Conservation (phyloP, 30 jellyfish, hydroid and myxozoan species). For the Pelagia noctiluca region DNA sequence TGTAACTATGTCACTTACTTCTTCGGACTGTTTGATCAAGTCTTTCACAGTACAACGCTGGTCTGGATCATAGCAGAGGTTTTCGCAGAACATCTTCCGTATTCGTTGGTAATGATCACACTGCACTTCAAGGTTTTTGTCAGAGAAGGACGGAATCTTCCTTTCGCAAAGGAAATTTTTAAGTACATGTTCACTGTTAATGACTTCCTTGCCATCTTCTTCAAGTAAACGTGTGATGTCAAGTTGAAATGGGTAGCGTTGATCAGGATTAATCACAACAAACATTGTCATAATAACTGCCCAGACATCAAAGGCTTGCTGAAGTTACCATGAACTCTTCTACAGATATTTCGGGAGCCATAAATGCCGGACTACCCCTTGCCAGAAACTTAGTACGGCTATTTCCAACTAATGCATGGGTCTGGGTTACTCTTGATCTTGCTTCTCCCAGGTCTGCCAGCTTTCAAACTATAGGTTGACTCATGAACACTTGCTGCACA, state of each 20-base stretch:
- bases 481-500: neutral
- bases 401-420: constrained; percentile 8
- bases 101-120: neutral
- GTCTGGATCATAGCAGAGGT: constrained; percentile 17
- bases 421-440: constrained; percentile 28
- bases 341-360: constrained; percentile 30
- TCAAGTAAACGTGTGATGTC: neutral
- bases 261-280: constrained; percentile 29
- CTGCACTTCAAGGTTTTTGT: neutral
- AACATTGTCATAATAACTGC: constrained; percentile 24
- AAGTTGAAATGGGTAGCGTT: constrained; percentile 5
- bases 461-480: constrained; percentile 32
- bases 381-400: constrained; percentile 20
- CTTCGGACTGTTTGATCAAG: neutral
- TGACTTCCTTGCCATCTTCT: constrained; percentile 1
- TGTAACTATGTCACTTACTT: neutral
- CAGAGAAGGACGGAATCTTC: neutral
- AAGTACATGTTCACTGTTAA: neutral
- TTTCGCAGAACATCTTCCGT: constrained; percentile 11
- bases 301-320: constrained; percentile 34
- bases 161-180: neutral
- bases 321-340: neutral
- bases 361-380: constrained; percentile 43
- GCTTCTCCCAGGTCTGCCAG: constrained; percentile 56
- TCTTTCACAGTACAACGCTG: constrained; percentile 24